Evolutionary conservation across 2,113 vertebrate genomes (phyloP), one percentile per base, ranked within the genome.

Genomic region (Calyptomena viridis): DNA sequence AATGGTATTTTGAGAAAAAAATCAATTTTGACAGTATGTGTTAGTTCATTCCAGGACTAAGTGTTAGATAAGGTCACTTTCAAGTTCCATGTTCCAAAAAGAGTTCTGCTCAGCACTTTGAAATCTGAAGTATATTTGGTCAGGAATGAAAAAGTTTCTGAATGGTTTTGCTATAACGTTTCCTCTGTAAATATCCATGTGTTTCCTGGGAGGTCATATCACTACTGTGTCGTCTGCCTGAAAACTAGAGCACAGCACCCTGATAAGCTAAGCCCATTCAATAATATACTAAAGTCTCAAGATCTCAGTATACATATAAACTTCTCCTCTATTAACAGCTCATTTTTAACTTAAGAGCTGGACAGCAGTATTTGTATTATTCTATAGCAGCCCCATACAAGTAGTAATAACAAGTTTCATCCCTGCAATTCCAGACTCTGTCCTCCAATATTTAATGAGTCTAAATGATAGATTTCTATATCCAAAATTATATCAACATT

Each of bases 321-420:
- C 2, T 84, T 74, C 3, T 84, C 31, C 17, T 55, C 20, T 6
- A 42, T 60, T 33, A 87, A 42, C 23, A 85, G 6, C 8, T 83
- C 3, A 28, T 81, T 77, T 80, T 83, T 63, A 68, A 55, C 3
- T 25, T 25, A 71, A 72, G 11, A 63, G 13, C 9, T 59, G 31
- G 20, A 71, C 35, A 62, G 3, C 7, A 52, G 2, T 73, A 44
- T 52, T 84, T 2, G 0, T 30, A 30, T 82, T 25, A 16, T 74
- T 63, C 46, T 56, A 10, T 12, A 71, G 8, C 17, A 58, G 15
- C 2, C 11, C 23, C 5, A 5, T 19, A 16, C 8, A 55, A 59
- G 6, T 28, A 66, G 10, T 23, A 55, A 63, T 0, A 1, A 64
- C 4, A 58, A 62, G 3, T 24, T 8, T 58, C 5, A 2, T 40